Percentiles rank a stretch among this genome's conserved stretches.
Evolutionary conservation across 2,113 vertebrate species (phyloP).

Genomic region (Rallus limicola): DNA sequence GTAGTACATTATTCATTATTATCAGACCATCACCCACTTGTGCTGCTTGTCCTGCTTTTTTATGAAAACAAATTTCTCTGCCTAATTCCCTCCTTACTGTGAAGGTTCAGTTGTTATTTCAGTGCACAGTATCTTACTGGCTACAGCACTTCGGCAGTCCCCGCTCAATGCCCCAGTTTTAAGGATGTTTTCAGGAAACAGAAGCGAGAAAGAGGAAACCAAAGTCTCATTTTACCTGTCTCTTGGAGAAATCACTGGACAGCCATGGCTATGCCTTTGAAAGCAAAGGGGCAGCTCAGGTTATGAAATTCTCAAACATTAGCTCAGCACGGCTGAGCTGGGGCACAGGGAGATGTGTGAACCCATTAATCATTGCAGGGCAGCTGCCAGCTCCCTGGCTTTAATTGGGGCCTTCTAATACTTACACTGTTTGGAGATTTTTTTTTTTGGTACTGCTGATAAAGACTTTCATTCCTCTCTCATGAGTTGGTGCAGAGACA

Average conservation of each 20-base stretch:
- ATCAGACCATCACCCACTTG: background rate
- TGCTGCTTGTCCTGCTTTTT: background rate
- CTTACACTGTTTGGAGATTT: background rate
- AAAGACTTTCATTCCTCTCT: background rate
- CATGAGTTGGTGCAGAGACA: background rate
- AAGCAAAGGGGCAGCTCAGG: background rate
- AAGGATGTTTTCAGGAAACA: background rate
- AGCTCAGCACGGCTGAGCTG: background rate
- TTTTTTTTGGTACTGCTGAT: background rate
- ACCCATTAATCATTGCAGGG: background rate
- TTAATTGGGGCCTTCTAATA: conserved; percentile 34
- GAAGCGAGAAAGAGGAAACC: background rate
- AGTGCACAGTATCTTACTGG: background rate
- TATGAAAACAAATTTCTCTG: background rate
- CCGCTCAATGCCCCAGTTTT: background rate
- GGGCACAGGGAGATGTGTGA: background rate
- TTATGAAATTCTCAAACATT: conserved; percentile 9
- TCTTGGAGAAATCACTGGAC: background rate
- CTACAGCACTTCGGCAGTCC: accelerated
- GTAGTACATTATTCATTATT: background rate
- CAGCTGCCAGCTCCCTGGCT: conserved; percentile 32
- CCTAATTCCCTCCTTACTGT: background rate
- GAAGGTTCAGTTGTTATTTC: background rate
- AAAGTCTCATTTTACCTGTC: background rate
- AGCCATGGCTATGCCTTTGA: background rate